Evolutionary conservation across 2,113 vertebrate genomes (phyloP).

Genomic region (Sialia sialis): DNA sequence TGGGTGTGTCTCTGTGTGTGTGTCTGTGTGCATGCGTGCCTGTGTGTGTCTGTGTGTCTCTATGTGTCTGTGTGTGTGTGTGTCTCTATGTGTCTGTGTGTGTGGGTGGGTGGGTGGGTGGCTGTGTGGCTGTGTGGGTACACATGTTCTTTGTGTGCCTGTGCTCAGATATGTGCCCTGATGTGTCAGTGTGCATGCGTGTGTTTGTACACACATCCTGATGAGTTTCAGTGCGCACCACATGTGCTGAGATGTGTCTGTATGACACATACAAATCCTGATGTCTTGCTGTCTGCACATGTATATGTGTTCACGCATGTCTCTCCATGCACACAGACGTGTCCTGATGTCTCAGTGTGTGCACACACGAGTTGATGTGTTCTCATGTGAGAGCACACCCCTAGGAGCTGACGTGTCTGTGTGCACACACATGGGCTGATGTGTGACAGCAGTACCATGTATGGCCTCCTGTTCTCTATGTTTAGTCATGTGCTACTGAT

Average conservation of each 20-base stretch:
- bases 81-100: too few species aligned
- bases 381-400: neutral
- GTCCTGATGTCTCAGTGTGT: too few species aligned
- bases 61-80: too few species aligned
- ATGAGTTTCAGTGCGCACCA: accelerated
- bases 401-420: neutral
- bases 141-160: neutral
- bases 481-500: neutral
- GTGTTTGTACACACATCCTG: accelerated
- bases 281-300: accelerated
- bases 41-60: too few species aligned
- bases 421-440: neutral
- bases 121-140: too few species aligned
- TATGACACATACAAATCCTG: accelerated
- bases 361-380: accelerated
- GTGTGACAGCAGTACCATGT: neutral
- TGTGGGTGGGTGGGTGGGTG: too few species aligned
- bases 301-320: neutral
- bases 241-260: accelerated
- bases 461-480: neutral
- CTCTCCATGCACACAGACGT: too few species aligned
- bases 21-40: too few species aligned
- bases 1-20: too few species aligned
- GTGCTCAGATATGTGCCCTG: neutral
- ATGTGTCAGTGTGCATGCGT: neutral